Base-by-base conservation (phyloP, 2,113 vertebrate genomes). In the Pleuronectes platessa region DNA sequence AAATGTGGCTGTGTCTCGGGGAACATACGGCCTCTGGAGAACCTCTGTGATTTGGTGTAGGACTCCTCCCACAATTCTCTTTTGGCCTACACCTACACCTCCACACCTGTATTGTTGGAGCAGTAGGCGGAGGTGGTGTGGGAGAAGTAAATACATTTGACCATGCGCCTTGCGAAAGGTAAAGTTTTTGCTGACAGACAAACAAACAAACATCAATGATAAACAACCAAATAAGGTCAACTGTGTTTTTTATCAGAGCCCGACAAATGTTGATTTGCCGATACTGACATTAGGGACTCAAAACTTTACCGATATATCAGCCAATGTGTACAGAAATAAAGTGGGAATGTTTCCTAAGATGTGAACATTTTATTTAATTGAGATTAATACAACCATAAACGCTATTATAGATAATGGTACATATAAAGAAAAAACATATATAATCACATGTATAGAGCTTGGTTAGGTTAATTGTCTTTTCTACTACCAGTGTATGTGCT, bases 111-210 rank as follows among this genome's bases (percentile, higher is more conserved):
- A 14, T 35, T 74, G 79, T 66, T 70, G 20, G 61, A 83, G 61
- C 13, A 35, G 82, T 75, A 31, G 77, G 73, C n/a, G 55, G 26
- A 59, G 42, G 10, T 42, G 47, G 67, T 56, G 74, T 86, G 71
- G 83, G 80, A 76, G 60, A 63, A 70, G 61, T 56, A 45, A 79
- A 81, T 73, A 81, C 74, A 81, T 73, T 18, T 51, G 45, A 72
- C 37, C 31, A 61, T 18, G 35, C 11, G 71, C 6, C 67, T 66
- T 42, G 40, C 3, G 75, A 54, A 56, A 83, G 76, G 68, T 49
- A 71, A 74, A 17, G 26, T 45, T 74, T 54, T 71, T 74, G 37
- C 1, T 11, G 24, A 21, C 60, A 47, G 49, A 69, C 21, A 67
- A 71, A 10, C 10, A 45, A 70, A 77, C 40, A 71, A 27, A 49